phyloP scores from a whole-genome alignment of 2,113 vertebrate species.

The Thomomys bottae region DNA sequence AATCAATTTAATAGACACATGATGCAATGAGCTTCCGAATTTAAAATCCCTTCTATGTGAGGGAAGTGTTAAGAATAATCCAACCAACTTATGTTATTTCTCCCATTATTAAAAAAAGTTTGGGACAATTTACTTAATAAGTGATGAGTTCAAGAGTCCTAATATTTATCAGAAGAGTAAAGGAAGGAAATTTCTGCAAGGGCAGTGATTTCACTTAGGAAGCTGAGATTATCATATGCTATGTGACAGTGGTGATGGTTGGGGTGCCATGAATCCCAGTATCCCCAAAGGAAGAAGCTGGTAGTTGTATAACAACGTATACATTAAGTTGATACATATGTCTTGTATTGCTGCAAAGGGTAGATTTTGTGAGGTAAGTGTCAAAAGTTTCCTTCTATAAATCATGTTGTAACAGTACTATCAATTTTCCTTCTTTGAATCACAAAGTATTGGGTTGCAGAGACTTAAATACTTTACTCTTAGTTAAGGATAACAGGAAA shows the following conservation, averaged over 20 bases:
- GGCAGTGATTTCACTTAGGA: not conserved
- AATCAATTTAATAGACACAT: not conserved
- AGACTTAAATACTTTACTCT: not conserved
- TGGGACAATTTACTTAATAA: not conserved
- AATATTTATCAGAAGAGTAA: not conserved
- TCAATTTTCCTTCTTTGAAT: not conserved
- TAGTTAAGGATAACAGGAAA: not conserved
- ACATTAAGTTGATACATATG: not conserved
- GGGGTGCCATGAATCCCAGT: fast-evolving
- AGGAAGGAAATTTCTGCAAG: not conserved
- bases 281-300: not conserved
- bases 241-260: not conserved
- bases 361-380: not conserved
- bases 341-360: not conserved
- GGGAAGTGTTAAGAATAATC: constrained; percentile 18
- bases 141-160: not conserved
- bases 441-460: not conserved
- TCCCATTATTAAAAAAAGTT: constrained; percentile 17
- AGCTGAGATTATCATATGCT: not conserved
- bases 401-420: not conserved
- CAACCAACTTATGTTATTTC: not conserved
- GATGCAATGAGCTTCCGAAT: not conserved
- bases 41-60: not conserved
- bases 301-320: fast-evolving
- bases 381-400: not conserved